These are phyloP conservation scores for Arrhopalites spinosus DNA, from an alignment of 2,888 invertebrate species.

Conservation along the genomic window DNA sequence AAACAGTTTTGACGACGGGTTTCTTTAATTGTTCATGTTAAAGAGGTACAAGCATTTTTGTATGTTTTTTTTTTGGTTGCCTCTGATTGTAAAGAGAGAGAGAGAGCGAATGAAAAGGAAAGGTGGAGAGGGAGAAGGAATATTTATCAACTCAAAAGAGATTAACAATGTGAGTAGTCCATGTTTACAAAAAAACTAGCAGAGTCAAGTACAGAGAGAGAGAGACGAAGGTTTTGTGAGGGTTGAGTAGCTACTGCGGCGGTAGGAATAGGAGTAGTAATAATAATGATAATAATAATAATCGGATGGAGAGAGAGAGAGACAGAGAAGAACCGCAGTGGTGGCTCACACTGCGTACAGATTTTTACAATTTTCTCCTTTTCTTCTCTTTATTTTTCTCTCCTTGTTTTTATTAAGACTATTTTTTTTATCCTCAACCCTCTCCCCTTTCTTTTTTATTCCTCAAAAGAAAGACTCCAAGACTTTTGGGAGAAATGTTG, in stretches of 20 bases:
- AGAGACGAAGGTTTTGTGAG: neutral
- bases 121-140: too few relatives aligned
- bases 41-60: too few relatives aligned
- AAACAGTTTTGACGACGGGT: neutral
- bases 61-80: too few relatives aligned
- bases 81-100: too few relatives aligned
- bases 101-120: neutral
- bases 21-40: too few relatives aligned
- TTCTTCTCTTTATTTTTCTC: neutral
- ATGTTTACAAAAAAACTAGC: too few relatives aligned
- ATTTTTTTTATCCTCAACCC: too few relatives aligned
- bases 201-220: neutral
- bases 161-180: too few relatives aligned
- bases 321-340: conserved; percentile 23
- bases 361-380: conserved; percentile 4
- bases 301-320: conserved; percentile 16
- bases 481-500: too few relatives aligned
- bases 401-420: neutral
- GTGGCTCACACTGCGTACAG: conserved; percentile 21
- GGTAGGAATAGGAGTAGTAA: conserved; percentile 9
- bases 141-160: too few relatives aligned
- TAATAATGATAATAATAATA: conserved; percentile 8
- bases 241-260: conserved; percentile 4
- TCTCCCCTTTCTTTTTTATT: too few relatives aligned
- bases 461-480: too few relatives aligned